Conservation (phyloP, 2,888 invertebrate species). For the Tipula lateralis region DNA sequence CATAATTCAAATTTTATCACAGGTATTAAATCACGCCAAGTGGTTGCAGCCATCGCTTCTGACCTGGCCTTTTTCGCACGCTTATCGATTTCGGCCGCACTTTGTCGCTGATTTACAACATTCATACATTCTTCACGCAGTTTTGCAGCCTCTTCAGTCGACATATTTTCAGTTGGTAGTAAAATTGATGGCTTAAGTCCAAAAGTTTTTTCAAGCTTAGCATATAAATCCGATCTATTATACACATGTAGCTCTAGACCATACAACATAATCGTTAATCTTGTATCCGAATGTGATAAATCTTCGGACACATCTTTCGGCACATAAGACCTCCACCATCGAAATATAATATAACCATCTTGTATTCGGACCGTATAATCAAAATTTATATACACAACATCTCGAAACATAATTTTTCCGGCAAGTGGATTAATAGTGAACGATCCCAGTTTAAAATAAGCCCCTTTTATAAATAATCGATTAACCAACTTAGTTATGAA, state of each 20-base stretch:
- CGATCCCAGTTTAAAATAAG: conserved; percentile 89
- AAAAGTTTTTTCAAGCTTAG: conserved; percentile 80
- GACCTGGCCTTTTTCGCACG: conserved; percentile 55
- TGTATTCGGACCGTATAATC: conserved; percentile 90
- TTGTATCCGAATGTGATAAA: conserved; percentile 90
- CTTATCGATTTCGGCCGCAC: conserved; percentile 43
- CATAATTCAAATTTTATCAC: conserved; percentile 93
- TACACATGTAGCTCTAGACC: conserved; percentile 94
- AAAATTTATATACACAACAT: conserved; percentile 88
- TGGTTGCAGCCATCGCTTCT: conserved; percentile 78
- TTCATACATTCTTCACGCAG: conserved; percentile 57
- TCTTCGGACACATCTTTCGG: conserved; percentile 95
- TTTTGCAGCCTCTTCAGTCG: conserved; percentile 53
- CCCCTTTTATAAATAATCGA: conserved; percentile 77
- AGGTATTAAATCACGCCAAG: conserved; percentile 94
- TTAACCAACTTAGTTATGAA: conserved; percentile 84
- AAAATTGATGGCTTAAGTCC: conserved; percentile 76
- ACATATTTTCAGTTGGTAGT: conserved; percentile 54
- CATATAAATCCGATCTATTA: conserved; percentile 84
- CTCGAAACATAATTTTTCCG: conserved; percentile 97
- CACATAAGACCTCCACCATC: conserved; percentile 96
- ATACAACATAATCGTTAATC: conserved; percentile 84
- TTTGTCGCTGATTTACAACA: conserved; percentile 57
- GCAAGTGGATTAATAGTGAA: conserved; percentile 92
- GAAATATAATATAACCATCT: conserved; percentile 95